Evolutionary conservation across 1,140 invertebrate species (phyloP), one percentile per base, ranked within the genome.

Genomic region (Trinorchestia longiramus): DNA sequence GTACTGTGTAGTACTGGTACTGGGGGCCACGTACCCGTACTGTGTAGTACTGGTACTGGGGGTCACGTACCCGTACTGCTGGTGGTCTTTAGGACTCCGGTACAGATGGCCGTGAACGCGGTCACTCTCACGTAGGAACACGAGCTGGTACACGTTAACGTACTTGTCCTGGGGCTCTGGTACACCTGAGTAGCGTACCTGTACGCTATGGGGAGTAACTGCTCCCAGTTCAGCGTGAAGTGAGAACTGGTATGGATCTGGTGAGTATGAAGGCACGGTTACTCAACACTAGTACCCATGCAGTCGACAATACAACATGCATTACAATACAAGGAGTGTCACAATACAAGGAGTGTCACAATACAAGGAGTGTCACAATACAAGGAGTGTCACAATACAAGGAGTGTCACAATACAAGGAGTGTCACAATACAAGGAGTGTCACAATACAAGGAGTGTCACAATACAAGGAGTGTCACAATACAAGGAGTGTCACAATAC

Each of bases 151-250:
- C 96, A 99, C 99, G 97, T 99, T 98, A n/a, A 99, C 98, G 97
- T 98, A 99, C 97, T 99, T 99, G 97, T 99, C 98, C 96, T 99
- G 98, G 0, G 99, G 99, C 97, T 98, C 98, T 8, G 99, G 98
- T 0, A 99, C 98, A 15, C 99, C 99, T 94, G 97, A 98, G 98
- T 98, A 99, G 0, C 98, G 98, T 0, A 99, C 97, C 97, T 98
- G 98, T 0, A 98, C 98, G 41, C 98, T 98, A 62, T 98, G 98
- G 0, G 98, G 98, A 97, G 98, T 98, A 6, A 99, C 98, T 95
- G 98, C 98, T 44, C 98, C 98, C 0, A 98, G 98, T 96, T 98
- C 98, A 0, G 99, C 97, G 47, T 97, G 98, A 8, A 99, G 98
- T 95, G 98, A 98, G 97, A 99, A 99, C 95, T 98, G 98, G 97